Base-by-base conservation (phyloP, 2,797 vertebrate species). In the Clangula hyemalis region DNA sequence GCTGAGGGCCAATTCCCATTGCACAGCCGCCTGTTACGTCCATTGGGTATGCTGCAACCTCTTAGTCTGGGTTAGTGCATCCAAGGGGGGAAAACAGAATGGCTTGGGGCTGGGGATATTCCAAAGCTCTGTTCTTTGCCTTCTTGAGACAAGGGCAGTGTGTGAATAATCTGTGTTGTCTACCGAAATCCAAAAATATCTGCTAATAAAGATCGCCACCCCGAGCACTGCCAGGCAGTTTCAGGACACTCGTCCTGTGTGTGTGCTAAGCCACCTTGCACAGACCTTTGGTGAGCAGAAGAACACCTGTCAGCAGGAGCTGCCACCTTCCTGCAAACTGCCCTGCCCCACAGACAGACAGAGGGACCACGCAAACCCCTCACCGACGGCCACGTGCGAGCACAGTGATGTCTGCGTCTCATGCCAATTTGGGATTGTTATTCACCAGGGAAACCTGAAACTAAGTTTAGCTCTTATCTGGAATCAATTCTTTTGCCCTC, bases 391-490 rank as follows among this genome's bases (percentile, higher is more conserved):
- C 53, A 11, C 6, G 16, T 3, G 3, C 14, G 22, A 95, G 78
- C 1, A 2, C 45, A 3, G 81, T 62, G 32, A 39, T 28, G 73
- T 47, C 77, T 65, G 70, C 32, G n/a, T n/a, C 56, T 92, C 36
- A 10, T 58, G 75, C 54, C 91, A 76, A 8, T n/a, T 2, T 38
- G 25, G 30, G 68, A 89, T 24, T 74, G 69, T 69, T 88, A 89
- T 71, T 91, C 92, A 89, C 56, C 57, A 32, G 32, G 47, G 87
- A 89, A 90, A 92, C 60, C 41, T 79, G 72, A 79, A 94, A 92
- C 72, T 83, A 89, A 78, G 75, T 94, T 95, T 86, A 94, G 80
- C 85, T 74, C 60, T 90, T 85, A 89, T 22, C 95, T 80, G 54
- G 90, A 94, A 95, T 92, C 96, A 93, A 75, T 87, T 91, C 70